Evolutionary conservation across 2,113 vertebrate genomes (phyloP).

Genomic region (Sus scrofa): T2T-Sscrofa CM000820.6:90288501-90289000

Average conservation of each 20-base stretch:
- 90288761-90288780: neutral
- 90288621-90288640: slow-evolving; percentile 4
- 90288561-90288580: neutral
- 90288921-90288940: neutral
- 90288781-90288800: neutral
- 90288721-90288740: neutral
- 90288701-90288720: neutral
- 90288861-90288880: neutral
- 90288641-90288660: neutral
- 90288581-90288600: neutral
- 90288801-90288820: neutral
- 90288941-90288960: neutral
- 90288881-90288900: neutral
- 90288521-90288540: neutral
- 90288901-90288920: neutral
- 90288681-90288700: neutral
- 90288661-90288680: neutral
- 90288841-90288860: neutral
- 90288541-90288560: neutral
- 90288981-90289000: neutral
- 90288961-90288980: neutral
- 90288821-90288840: neutral
- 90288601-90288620: neutral
- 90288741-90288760: neutral
- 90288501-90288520: neutral